Evolutionary conservation across 2,113 vertebrate genomes (phyloP).

Genomic region (Lipophrys pholis): DNA sequence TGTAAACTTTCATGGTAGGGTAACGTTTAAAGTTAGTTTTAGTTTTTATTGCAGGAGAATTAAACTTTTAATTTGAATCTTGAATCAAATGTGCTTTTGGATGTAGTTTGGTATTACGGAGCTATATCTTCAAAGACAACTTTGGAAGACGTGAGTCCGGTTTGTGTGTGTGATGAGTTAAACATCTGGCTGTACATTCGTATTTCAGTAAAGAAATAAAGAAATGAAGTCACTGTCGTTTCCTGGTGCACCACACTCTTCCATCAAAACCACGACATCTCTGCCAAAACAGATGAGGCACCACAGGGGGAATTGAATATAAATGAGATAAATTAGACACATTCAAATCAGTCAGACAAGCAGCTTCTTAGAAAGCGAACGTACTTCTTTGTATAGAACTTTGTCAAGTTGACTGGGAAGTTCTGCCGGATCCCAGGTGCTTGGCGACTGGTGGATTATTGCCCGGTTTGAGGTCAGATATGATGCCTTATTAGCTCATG

Average conservation of each 20-base stretch:
- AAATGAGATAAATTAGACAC: slow-evolving; percentile 10
- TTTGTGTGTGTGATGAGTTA: too few species aligned
- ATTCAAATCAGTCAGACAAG: slow-evolving; percentile 28
- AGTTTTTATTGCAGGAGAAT: too few species aligned
- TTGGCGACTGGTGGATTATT: slow-evolving; percentile 60
- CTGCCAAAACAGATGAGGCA: background rate
- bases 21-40: too few species aligned
- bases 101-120: too few species aligned
- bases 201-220: too few species aligned
- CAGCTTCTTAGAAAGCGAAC: slow-evolving; percentile 12
- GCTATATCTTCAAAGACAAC: too few species aligned
- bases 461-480: slow-evolving; percentile 76
- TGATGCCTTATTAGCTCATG: slow-evolving; percentile 80
- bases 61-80: too few species aligned
- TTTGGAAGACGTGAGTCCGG: too few species aligned
- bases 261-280: background rate
- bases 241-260: background rate
- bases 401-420: slow-evolving; percentile 53
- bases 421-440: slow-evolving; percentile 60
- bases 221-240: too few species aligned
- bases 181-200: too few species aligned
- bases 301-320: background rate
- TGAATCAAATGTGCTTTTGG: too few species aligned
- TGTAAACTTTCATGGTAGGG: too few species aligned
- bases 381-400: slow-evolving; percentile 31